A percentile compares a stretch with the other conserved stretches of the same genome.
Conservation (phyloP, 2,888 invertebrate genomes). For the Pediacus dermestoides region DNA sequence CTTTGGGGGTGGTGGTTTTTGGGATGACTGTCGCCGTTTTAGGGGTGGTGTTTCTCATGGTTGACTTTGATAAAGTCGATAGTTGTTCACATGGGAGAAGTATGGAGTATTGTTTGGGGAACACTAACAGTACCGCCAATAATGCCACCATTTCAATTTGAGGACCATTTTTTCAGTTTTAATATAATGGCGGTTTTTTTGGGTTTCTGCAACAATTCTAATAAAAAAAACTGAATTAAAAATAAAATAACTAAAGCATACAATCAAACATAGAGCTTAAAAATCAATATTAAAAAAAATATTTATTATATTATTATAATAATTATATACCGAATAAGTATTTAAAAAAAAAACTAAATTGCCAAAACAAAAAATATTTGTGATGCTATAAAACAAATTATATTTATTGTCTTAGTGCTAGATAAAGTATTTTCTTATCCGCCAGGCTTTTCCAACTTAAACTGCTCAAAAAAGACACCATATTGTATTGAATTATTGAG, state of each 20-base stretch:
- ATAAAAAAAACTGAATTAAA: slow-evolving; percentile 5
- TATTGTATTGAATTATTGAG: too few species aligned
- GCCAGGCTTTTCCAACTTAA: too few species aligned
- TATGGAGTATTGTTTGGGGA: slow-evolving; percentile 57
- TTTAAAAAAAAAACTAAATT: too few species aligned
- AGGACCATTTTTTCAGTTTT: background rate
- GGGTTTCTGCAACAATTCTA: slow-evolving; percentile 1
- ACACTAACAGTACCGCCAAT: slow-evolving; percentile 5
- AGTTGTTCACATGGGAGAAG: slow-evolving; percentile 64
- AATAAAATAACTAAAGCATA: slow-evolving; percentile 7
- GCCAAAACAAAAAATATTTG: too few species aligned
- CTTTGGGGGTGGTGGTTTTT: slow-evolving; percentile 65
- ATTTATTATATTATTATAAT: too few species aligned
- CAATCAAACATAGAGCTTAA: slow-evolving; percentile 14
- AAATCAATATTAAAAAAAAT: too few species aligned
- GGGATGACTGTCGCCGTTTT: slow-evolving; percentile 61
- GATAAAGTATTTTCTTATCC: too few species aligned
- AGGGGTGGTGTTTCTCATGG: slow-evolving; percentile 58
- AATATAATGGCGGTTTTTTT: slow-evolving; percentile 4
- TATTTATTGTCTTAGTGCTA: too few species aligned
- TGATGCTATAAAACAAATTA: too few species aligned
- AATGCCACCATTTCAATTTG: slow-evolving; percentile 4
- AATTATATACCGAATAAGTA: too few species aligned
- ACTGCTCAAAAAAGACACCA: too few species aligned
- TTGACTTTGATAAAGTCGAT: slow-evolving; percentile 53